Base-by-base conservation (phyloP, 2,888 invertebrate genomes). In the Drosophila subsilvestris region DNA sequence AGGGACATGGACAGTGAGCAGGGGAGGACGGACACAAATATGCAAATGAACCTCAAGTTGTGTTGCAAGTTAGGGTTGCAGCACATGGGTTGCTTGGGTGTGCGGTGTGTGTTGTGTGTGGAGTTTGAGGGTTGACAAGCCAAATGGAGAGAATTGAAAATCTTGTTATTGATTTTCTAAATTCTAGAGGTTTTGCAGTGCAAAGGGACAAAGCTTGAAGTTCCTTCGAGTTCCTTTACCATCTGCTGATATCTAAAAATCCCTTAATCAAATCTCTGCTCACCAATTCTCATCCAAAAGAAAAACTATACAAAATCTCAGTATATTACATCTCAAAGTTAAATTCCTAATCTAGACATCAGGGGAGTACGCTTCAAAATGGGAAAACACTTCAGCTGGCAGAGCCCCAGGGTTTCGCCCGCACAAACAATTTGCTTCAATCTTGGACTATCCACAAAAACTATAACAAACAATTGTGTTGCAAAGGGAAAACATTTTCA, bases 31-130 rank as follows among this genome's bases (percentile, higher is more conserved):
- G 66, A 75, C 74, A 71, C 20, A 62, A 83, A 86, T 80, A 85
- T 85, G 85, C 85, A 85, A 85, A 85, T 85, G 78, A 85, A 82
- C 80, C 82, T 85, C 75, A 81, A 84, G 84, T 80, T 82, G 70
- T 70, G 74, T 79, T 81, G 79, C 74, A 75, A 75, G 60, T 71
- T 71, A 80, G 80, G 80, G 76, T 76, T 80, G 80, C 66, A 58
- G 43, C 37, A 37, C 37, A 37, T 37, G 37, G 37, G 25, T 32
- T 22, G 43, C 44, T 22, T 10, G 43, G 14, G 37, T 37, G 37
- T 37, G 37, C 5, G 32, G 5, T 14, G 12, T 32, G 32, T 32
- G 32, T 32, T 32, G 32, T 32, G 32, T 20, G n/a, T 10, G 17
- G 43, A 63, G 70, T 58, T 71, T 55, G 59, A 55, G 63, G 67